These are phyloP conservation scores for Auanema freiburgensis DNA, from an alignment of 2,888 invertebrate species.

Conservation along the genomic window DNA sequence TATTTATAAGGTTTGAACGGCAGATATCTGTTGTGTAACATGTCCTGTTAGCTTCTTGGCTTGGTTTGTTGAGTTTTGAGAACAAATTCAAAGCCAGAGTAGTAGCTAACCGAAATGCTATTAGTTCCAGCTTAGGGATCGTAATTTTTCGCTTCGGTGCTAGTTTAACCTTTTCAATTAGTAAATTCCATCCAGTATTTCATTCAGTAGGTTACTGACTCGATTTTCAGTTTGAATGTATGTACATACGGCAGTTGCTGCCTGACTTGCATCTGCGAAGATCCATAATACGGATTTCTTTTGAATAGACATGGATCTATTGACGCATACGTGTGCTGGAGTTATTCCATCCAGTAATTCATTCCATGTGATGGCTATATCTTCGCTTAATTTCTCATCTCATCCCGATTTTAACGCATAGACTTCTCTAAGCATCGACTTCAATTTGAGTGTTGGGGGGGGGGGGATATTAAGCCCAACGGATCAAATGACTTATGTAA, in stretches of 20 bases:
- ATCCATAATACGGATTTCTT: neutral
- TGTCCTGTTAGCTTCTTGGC: neutral
- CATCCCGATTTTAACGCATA: neutral
- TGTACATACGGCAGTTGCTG: too few relatives aligned
- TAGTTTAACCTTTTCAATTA: neutral
- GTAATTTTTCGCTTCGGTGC: neutral
- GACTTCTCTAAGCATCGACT: neutral
- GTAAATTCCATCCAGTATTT: too few relatives aligned
- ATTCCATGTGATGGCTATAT: neutral
- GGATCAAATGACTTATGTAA: neutral
- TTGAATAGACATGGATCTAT: neutral
- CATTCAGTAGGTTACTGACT: neutral
- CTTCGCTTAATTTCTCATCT: neutral
- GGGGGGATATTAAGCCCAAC: neutral
- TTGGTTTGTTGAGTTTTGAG: neutral
- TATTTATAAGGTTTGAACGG: neutral
- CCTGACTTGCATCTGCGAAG: neutral
- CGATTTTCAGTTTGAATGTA: neutral
- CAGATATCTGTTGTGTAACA: neutral
- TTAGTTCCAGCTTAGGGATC: neutral
- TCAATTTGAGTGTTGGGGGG: neutral
- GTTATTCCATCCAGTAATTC: neutral
- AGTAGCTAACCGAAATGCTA: neutral
- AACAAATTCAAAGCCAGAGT: neutral
- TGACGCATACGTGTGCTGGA: neutral